Evolutionary conservation across 2,797 vertebrate genomes (phyloP).

Genomic region (Notamacropus eugenii): DNA sequence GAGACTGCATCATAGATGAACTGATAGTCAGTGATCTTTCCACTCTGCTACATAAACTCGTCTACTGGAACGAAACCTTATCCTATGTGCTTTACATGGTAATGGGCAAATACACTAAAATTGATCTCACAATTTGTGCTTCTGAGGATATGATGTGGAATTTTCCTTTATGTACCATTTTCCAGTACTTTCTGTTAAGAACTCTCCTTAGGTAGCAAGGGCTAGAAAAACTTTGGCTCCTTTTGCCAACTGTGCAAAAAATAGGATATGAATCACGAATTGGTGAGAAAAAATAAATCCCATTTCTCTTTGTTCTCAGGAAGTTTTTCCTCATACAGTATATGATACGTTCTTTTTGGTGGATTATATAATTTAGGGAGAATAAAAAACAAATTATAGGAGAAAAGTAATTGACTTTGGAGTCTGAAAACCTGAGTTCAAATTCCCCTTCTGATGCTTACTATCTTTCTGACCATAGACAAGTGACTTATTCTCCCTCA

Average conservation of each 20-base stretch:
- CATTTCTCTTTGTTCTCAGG: not conserved
- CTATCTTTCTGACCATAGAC: not conserved
- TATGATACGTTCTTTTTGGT: not conserved
- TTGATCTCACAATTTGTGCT: not conserved
- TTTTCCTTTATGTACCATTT: not conserved
- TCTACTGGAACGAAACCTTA: not conserved
- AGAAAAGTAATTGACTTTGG: not conserved
- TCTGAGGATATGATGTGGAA: not conserved
- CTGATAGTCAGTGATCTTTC: not conserved
- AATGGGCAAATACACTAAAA: not conserved
- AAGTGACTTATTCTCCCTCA: not conserved
- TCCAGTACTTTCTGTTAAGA: not conserved
- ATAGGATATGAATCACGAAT: not conserved
- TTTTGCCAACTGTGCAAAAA: not conserved
- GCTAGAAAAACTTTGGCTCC: not conserved
- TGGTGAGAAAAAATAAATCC: not conserved
- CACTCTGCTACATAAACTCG: not conserved
- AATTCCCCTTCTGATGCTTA: not conserved
- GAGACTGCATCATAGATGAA: not conserved
- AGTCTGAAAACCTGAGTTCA: not conserved
- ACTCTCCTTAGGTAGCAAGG: not conserved
- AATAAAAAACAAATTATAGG: not conserved
- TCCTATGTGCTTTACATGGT: not conserved
- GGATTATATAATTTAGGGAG: not conserved
- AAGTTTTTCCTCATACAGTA: not conserved